Base-by-base conservation (phyloP, 2,113 vertebrate species). In the Uria aalge region DNA sequence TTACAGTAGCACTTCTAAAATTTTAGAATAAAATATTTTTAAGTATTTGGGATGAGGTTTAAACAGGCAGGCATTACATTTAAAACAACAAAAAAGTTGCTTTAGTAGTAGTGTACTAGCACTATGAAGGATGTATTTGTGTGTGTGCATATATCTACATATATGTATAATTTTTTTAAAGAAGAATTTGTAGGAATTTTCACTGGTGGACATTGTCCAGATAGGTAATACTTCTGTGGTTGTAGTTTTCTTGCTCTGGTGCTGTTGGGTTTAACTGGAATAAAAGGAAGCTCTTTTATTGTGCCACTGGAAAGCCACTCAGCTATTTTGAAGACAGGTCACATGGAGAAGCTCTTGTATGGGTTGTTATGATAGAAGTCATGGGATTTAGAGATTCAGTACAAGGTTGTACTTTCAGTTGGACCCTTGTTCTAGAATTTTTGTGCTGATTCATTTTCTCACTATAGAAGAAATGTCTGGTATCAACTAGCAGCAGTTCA, bases 261-360 rank as follows among this genome's bases (percentile, higher is more conserved):
- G 56, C 47, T 34, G 0, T 26, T 66, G 52, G 26, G 8, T 47
- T 38, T 10, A 36, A 21, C 53, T 68, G 76, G 15, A 30, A 48
- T 50, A 7, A 55, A 23, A 73, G 13, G 53, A 53, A 11, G 27
- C 20, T 66, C 14, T 56, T 56, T 6, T n/a, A 4, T 1, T 8
- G 13, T 16, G 66, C 68, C 57, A 18, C 36, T 52, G 76, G 27
- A 34, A 68, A 84, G 59, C 29, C 40, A 2, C n/a, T 30, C 3
- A 3, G 38, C 22, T 36, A 0, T n/a, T 82, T 5, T 38, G 47
- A 63, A 30, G 30, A 5, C 11, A 22, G 6, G 2, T 48, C 8
- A 6, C 19, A 1, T 0, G 11, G 16, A 48, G 30, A 36, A 32
- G 57, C 14, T 9, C 4, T n/a, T 19, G 11, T 16, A 19, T 45